Evolutionary conservation across 2,113 vertebrate genomes (phyloP).

Genomic region (Herpailurus yagouaroundi): DNA sequence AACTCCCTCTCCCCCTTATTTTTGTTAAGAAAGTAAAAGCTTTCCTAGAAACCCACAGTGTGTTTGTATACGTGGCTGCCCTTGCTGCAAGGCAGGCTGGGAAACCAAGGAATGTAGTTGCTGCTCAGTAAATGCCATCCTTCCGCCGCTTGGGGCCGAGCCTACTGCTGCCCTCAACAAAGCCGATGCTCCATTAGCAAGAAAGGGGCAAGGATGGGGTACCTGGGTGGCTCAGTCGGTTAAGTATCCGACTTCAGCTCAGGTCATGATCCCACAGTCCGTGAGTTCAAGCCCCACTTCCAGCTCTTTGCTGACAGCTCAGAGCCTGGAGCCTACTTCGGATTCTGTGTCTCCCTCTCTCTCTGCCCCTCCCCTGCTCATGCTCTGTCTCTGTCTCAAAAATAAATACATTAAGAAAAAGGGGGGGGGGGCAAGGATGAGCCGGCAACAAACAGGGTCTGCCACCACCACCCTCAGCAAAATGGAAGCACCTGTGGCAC

Average conservation of each 20-base stretch:
- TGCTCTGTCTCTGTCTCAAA: no score
- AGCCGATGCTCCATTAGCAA: neutral
- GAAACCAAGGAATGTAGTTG: neutral
- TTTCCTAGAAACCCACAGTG: neutral
- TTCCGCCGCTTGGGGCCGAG: neutral
- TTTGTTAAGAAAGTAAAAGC: neutral
- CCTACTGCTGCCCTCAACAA: neutral
- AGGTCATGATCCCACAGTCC: no score
- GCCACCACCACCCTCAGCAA: neutral
- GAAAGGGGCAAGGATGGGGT: no score
- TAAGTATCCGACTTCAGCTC: no score
- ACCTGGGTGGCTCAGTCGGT: no score
- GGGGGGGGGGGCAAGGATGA: neutral
- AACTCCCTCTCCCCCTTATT: fast-evolving
- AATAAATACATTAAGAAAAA: no score
- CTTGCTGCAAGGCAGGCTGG: neutral
- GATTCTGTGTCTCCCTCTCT: no score
- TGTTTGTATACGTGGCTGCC: neutral
- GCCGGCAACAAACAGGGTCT: neutral
- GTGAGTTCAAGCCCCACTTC: no score
- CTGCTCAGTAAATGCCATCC: neutral
- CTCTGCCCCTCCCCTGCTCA: no score
- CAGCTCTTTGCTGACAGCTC: no score
- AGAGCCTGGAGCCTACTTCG: no score
- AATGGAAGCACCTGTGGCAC: neutral